Base-by-base conservation (phyloP, 2,888 invertebrate genomes). In the Mesorhabditis spiculigera region DNA sequence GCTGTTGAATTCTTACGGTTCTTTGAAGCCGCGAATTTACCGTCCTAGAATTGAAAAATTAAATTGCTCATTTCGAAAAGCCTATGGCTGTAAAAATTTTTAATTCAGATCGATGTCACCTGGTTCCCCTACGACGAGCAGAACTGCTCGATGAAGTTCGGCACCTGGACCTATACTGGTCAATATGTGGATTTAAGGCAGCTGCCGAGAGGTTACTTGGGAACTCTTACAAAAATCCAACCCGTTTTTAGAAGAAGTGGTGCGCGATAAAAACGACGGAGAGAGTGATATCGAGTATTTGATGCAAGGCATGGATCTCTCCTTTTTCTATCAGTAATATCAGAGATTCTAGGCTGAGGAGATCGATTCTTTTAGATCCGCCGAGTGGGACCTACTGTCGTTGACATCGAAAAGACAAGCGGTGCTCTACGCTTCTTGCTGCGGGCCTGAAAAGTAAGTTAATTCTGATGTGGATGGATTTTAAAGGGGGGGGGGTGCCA, bases 121-220 rank as follows among this genome's bases (percentile, higher is more conserved):
- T 85, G 83, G 83, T 86, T 86, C 63, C 86, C 86, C 0, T 86
- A 84, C 71, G 86, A 86, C 66, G 74, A 75, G 5, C 85, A 85
- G 62, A 72, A 78, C 45, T 85, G 85, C 75, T 74, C 78, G 43
- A 86, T 85, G 86, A 86, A 86, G 68, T 86, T 86, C 68, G 86
- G 86, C 4, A 83, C 84, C 3, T 86, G 86, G 86, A 83, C 84
- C 0, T 86, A 86, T 71, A 86, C 86, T 6, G 83, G 82, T 77
- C 45, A 75, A 72, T 81, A 80, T 72, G 82, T 82, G 4, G 82
- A 82, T 68, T 70, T 82, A 70, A 75, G 76, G 50, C 81, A 81
- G 42, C 71, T 81, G 13, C 78, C 80, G 0, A 78, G 78, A 75
- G 75, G 75, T 75, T 8, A 61, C 5, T 58, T 13, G 10, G n/a